Evolutionary conservation across 30 jellyfish, hydroid and myxozoan genomes (phyloP).

Genomic region (Aurelia sp.): DNA sequence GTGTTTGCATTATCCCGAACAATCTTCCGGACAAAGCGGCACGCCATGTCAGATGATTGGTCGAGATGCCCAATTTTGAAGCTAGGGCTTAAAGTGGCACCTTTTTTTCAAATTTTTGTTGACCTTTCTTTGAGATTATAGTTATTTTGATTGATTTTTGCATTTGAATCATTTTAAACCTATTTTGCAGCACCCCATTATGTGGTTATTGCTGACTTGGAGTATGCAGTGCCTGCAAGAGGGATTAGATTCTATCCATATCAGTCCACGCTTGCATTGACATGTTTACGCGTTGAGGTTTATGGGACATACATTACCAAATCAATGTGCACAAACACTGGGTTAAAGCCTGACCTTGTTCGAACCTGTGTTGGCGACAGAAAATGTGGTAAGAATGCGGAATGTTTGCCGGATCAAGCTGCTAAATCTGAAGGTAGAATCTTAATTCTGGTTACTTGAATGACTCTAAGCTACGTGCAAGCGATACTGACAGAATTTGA

Average conservation of each 20-base stretch:
- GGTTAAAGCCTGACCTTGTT: conserved; percentile 30
- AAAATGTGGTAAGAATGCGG: conserved; percentile 74
- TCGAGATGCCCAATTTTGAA: no score
- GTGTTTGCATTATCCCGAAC: no score
- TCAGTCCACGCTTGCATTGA: neutral
- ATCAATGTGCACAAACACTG: conserved; percentile 73
- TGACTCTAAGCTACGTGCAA: no score
- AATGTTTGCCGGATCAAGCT: conserved; percentile 33
- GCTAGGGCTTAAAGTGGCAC: no score
- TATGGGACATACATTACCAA: conserved; percentile 83
- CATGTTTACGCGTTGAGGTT: conserved; percentile 83
- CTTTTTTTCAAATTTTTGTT: no score
- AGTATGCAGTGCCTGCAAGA: conserved; percentile 78
- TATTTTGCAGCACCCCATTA: conserved; percentile 36
- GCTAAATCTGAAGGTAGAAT: neutral
- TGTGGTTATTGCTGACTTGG: conserved; percentile 40
- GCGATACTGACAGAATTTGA: no score
- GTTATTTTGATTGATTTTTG: neutral
- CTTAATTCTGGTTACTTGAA: no score
- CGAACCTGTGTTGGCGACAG: conserved; percentile 81
- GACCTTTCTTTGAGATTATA: no score
- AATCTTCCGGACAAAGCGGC: no score
- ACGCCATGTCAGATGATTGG: no score
- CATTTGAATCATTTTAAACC: neutral
- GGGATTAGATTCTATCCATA: conserved; percentile 83